Conservation (phyloP, 2,888 invertebrate genomes). For the Oxyscelio sp. region DNA sequence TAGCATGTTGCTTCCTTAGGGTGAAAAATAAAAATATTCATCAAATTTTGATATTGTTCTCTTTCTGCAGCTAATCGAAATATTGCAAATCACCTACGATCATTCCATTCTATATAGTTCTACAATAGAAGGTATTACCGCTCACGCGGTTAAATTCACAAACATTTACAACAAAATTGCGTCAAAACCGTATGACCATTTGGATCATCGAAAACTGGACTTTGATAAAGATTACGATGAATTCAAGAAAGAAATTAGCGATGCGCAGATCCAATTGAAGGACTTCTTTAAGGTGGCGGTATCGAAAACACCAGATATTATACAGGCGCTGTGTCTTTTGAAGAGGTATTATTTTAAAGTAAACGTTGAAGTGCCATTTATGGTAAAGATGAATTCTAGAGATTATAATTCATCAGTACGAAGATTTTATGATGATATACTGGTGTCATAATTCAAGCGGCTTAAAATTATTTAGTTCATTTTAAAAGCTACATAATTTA, state of each 20-base stretch:
- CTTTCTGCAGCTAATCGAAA: conserved; percentile 91
- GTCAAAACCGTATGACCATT: conserved; percentile 93
- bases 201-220: conserved; percentile 93
- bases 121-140: conserved; percentile 94
- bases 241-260: conserved; percentile 92
- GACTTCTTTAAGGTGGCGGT: conserved; percentile 91
- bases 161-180: conserved; percentile 91
- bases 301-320: conserved; percentile 85
- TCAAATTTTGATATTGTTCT: conserved; percentile 59
- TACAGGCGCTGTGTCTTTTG: conserved; percentile 87
- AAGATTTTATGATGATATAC: too few species aligned
- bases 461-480: too few species aligned
- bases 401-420: too few species aligned
- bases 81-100: conserved; percentile 92
- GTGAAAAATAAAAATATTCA: too few species aligned
- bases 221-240: conserved; percentile 94
- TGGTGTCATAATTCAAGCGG: too few species aligned
- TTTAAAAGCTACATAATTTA: too few species aligned
- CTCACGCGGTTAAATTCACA: conserved; percentile 91
- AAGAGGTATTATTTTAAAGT: conserved; percentile 82
- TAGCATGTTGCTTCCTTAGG: too few species aligned
- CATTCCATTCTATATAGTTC: conserved; percentile 93
- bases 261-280: conserved; percentile 92
- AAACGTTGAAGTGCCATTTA: neutral
- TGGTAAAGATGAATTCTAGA: neutral